Percentiles rank a stretch among this genome's conserved stretches.
Conservation (phyloP, 2,888 invertebrate genomes). For the Tineola bisselliella region DNA sequence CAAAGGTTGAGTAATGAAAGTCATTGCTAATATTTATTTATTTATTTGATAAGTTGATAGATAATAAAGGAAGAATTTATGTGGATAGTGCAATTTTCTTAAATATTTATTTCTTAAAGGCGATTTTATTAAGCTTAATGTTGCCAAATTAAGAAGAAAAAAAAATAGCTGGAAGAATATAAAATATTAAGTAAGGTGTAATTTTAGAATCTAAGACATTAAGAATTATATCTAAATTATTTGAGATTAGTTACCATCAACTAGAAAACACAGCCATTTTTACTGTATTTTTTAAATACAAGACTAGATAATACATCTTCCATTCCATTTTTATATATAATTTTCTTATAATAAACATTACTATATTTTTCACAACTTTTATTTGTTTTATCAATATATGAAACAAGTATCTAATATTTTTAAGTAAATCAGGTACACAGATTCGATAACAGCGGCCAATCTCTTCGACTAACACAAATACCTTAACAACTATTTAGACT, state of each 20-base stretch:
- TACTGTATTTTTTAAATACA: background rate
- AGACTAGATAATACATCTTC: background rate
- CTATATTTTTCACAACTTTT: background rate
- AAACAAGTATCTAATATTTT: too few relatives aligned
- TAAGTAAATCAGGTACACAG: background rate
- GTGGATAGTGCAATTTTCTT: background rate
- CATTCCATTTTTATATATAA: background rate
- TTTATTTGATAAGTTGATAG: background rate
- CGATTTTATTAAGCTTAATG: background rate
- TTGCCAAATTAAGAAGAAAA: background rate
- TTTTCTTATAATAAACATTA: background rate
- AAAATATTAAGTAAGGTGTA: background rate
- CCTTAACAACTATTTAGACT: too few relatives aligned
- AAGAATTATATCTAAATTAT: background rate
- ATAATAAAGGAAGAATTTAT: background rate
- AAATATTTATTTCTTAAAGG: background rate
- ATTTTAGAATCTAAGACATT: background rate
- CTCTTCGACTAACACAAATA: too few relatives aligned
- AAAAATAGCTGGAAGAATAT: background rate
- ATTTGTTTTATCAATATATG: too few relatives aligned
- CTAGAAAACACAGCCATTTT: slow-evolving; percentile 6
- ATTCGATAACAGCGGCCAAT: too few relatives aligned
- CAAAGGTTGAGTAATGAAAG: background rate
- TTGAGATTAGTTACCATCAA: background rate
- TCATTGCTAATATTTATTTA: background rate